A percentile compares a stretch with the other conserved stretches of the same genome.
Evolutionary conservation across 2,797 vertebrate species (phyloP).

Genomic region (Rhincodon typus): DNA sequence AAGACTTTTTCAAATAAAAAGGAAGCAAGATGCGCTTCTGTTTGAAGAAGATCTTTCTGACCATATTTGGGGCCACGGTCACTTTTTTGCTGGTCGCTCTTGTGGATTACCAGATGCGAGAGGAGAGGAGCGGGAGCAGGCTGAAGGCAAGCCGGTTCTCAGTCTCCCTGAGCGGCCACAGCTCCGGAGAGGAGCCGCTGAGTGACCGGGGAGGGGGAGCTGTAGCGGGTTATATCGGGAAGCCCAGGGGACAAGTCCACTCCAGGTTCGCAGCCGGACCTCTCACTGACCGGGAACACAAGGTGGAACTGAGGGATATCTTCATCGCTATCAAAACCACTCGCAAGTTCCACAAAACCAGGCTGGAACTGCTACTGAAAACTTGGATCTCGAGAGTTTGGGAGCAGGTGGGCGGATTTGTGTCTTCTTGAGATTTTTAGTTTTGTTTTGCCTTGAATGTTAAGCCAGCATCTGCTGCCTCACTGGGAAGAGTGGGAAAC

Average conservation of each 20-base stretch:
- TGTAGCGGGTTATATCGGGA: neutral
- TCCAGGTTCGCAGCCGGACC: neutral
- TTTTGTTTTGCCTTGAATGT: neutral
- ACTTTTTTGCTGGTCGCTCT: neutral
- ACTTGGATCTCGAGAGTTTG: constrained; percentile 81
- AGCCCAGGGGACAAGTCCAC: neutral
- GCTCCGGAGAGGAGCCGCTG: neutral
- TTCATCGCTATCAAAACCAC: constrained; percentile 85
- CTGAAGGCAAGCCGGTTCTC: neutral
- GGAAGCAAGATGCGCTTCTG: neutral
- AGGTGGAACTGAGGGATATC: constrained; percentile 57
- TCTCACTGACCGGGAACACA: neutral
- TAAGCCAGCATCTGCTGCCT: neutral
- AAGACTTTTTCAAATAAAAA: neutral
- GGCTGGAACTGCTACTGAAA: constrained; percentile 73
- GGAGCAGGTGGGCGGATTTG: constrained; percentile 64
- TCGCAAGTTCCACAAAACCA: constrained; percentile 68
- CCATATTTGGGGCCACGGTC: neutral
- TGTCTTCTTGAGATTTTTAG: neutral
- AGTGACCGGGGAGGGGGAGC: neutral
- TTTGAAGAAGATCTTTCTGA: neutral
- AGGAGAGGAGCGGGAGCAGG: neutral
- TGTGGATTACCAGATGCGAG: neutral
- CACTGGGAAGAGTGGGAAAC: too few relatives aligned
- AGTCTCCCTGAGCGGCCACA: neutral